Base-by-base conservation (phyloP, 2,113 vertebrate genomes). In the Cololabis saira region DNA sequence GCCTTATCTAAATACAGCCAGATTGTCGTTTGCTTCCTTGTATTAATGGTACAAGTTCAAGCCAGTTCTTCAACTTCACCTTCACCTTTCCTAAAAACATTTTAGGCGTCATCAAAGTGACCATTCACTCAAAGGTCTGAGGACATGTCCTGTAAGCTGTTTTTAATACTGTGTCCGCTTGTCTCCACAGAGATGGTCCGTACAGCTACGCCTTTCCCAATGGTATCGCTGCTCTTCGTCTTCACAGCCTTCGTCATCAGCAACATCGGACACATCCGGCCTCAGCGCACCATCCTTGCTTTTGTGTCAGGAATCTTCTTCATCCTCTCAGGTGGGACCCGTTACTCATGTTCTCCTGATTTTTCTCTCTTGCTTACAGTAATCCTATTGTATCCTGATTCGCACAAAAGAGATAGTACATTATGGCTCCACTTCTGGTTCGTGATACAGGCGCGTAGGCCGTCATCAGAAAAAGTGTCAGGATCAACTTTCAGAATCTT, bases 301-400 rank as follows among this genome's bases (percentile, higher is more conserved):
- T 99, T 99, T 8, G 95, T 99, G 80, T 99, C 98, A 0, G 98
- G 97, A 55, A 99, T 99, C 90, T 99, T 99, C 92, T 97, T 97
- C 91, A 99, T 99, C 87, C 93, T 98, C 44, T 99, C 98, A 0
- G 98, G 98, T 98, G 62, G 44, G 81, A 21, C 21, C 14, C 78
- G 60, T 74, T 67, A 80, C 22, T 77, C 61, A 71, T 68, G 61
- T 61, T 56, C 6, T 1, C 21, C 75, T 44, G 58, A 80, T 77
- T 16, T 43, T 1, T 10, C 50, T 60, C 4, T 21, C 6, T 49
- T 63, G 62, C 79, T 84, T 65, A 59, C 61, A 59, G 41, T 54
- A 6, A n/a, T 63, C 59, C 74, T 27, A 47, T 30, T 19, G 57
- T 71, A 55, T 77, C 66, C 67, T n/a, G 66, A 76, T 67, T 82